Evolutionary conservation across 2,113 vertebrate genomes (phyloP), one percentile per base, ranked within the genome.

Genomic region (Gobiocypris rarus): DNA sequence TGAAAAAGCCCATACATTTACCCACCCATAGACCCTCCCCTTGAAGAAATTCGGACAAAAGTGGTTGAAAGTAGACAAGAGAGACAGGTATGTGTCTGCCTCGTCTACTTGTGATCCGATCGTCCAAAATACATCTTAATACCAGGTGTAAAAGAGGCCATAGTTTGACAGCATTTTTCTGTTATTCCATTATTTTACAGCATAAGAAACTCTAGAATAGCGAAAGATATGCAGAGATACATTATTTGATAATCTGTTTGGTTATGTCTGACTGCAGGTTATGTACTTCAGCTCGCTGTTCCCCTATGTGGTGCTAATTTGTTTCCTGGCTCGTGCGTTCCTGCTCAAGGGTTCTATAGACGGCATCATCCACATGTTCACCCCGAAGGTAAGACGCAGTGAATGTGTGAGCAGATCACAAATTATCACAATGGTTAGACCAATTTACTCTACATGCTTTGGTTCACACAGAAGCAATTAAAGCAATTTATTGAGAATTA

Each of bases 231-330:
- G 31, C 34, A 19, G 38, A 38, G 38, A n/a, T 9, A 28, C 24
- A 2, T 74, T 58, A 22, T 84, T 43, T 67, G 41, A 63, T 59
- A 14, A 73, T 71, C 63, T 43, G 1, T 75, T 82, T 17, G 41
- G 34, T 54, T 80, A 26, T 82, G 19, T 73, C 69, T 89, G 28
- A 61, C 17, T 84, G 14, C 94, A 99, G 98, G 95, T 99, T 88
- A 98, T 99, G 96, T 99, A 99, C 92, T 99, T 99, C 93, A 99
- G 97, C 91, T 98, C 98, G 84, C 93, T 99, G 87, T 98, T 98
- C 82, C 98, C 98, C 0, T 99, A 99, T 63, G 93, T 97, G 81
- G 97, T 99, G 83, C 93, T 99, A 89, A 88, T 97, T 38, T 99
- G 97, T 92, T 99, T 99, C 94, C 93, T 99, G 92, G 93, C 96